phyloP scores from a whole-genome alignment of 2,113 vertebrate genomes.

The Oncorhynchus tshawytscha region DNA sequence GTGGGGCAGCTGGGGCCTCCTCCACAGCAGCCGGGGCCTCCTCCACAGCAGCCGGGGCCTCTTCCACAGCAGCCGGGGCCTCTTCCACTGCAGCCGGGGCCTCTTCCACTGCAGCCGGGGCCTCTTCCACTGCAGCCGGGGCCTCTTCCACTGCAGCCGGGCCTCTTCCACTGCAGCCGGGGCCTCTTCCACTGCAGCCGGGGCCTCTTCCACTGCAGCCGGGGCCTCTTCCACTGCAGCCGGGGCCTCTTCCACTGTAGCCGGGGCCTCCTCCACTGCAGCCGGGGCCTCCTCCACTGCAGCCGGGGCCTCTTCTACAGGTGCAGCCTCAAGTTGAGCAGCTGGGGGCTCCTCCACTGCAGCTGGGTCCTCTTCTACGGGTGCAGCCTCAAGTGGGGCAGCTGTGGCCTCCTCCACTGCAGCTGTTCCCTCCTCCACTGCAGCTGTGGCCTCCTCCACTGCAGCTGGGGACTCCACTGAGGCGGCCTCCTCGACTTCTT shows the following conservation, averaged over 20 bases:
- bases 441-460: background rate
- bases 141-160: slow-evolving; percentile 7
- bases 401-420: slow-evolving; percentile 1
- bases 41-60: background rate
- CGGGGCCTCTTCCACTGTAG: slow-evolving; percentile 17
- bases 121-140: background rate
- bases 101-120: too few species aligned
- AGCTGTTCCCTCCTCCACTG: background rate
- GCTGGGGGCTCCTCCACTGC: slow-evolving; percentile 5
- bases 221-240: background rate
- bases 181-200: slow-evolving; percentile 1
- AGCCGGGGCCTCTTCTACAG: background rate
- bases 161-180: background rate
- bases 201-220: slow-evolving; percentile 24
- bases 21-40: background rate
- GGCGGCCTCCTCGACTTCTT: background rate
- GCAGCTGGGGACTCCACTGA: background rate
- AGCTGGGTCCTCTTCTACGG: background rate
- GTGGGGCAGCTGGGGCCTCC: background rate
- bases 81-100: background rate
- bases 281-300: background rate
- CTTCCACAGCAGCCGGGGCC: background rate
- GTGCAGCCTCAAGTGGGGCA: background rate
- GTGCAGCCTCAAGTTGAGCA: too few species aligned
- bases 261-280: background rate